Evolutionary conservation across 2,113 vertebrate species (phyloP).

Genomic region (Burhinus bistriatus): DNA sequence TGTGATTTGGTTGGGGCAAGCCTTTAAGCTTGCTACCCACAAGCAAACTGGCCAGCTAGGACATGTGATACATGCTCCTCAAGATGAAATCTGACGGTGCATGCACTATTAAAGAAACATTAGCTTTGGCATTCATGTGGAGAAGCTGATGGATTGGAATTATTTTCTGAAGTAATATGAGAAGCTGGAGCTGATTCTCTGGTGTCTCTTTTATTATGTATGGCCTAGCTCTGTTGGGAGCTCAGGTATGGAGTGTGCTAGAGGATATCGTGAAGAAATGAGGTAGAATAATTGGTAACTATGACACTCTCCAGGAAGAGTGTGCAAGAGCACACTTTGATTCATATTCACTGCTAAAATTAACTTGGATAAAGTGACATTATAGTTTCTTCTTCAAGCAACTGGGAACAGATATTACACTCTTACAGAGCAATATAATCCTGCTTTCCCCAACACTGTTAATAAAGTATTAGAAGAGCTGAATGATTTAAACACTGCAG

Average conservation of each 20-base stretch:
- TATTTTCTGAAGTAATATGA: constrained; percentile 44
- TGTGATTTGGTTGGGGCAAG: background rate
- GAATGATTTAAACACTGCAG: constrained; percentile 23
- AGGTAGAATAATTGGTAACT: constrained; percentile 11
- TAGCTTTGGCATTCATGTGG: background rate
- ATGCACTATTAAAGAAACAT: background rate
- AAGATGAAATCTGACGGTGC: constrained; percentile 1
- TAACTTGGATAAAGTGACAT: constrained; percentile 15
- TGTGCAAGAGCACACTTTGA: background rate
- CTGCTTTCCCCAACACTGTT: background rate
- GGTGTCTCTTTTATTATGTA: constrained; percentile 10
- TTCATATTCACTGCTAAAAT: constrained; percentile 38
- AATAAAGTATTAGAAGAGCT: constrained; percentile 26
- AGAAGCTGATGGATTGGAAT: constrained; percentile 41
- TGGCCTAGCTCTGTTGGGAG: background rate
- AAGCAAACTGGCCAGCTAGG: background rate
- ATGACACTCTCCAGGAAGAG: background rate
- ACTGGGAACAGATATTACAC: background rate
- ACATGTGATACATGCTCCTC: background rate
- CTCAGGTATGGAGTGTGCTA: background rate
- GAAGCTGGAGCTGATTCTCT: constrained; percentile 4
- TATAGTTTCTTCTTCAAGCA: constrained; percentile 25
- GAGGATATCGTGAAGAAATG: background rate
- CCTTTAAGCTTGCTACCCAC: background rate
- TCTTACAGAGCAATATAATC: background rate